Evolutionary conservation across 1,140 invertebrate genomes (phyloP).

Genomic region (Xylocopa sonorina): DNA sequence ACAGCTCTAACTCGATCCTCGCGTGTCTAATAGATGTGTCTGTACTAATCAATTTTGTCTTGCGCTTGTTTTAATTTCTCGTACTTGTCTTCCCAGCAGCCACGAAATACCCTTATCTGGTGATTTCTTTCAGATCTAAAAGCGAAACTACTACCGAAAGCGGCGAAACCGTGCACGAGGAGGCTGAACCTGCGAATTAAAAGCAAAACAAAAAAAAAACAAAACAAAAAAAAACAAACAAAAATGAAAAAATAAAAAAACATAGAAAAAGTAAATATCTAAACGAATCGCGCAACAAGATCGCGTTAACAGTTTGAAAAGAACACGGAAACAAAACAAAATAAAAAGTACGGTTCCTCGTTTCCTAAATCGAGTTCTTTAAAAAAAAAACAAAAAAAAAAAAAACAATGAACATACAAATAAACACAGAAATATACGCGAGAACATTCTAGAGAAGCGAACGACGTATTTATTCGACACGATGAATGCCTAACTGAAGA

Average conservation of each 20-base stretch:
- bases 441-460: slow-evolving; percentile 14
- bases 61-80: slow-evolving; percentile 34
- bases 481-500: slow-evolving; percentile 39
- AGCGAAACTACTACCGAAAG: slow-evolving; percentile 76
- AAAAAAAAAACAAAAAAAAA: background rate
- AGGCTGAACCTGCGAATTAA: slow-evolving; percentile 69
- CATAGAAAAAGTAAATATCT: background rate
- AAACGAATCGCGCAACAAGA: background rate
- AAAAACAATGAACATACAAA: too few relatives aligned
- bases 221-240: slow-evolving; percentile 2
- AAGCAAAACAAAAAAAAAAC: slow-evolving; percentile 22
- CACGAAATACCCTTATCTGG: slow-evolving; percentile 71
- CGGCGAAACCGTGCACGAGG: slow-evolving; percentile 75
- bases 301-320: background rate
- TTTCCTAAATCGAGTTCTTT: background rate
- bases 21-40: background rate
- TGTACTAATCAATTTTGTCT: slow-evolving; percentile 32
- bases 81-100: slow-evolving; percentile 57
- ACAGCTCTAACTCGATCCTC: background rate
- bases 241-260: background rate
- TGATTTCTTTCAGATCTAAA: slow-evolving; percentile 82
- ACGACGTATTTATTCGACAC: slow-evolving; percentile 62
- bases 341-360: background rate
- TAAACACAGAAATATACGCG: background rate
- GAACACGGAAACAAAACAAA: slow-evolving; percentile 4